Conservation (phyloP, 2,113 vertebrate genomes). For the Mastomys coucha region DNA sequence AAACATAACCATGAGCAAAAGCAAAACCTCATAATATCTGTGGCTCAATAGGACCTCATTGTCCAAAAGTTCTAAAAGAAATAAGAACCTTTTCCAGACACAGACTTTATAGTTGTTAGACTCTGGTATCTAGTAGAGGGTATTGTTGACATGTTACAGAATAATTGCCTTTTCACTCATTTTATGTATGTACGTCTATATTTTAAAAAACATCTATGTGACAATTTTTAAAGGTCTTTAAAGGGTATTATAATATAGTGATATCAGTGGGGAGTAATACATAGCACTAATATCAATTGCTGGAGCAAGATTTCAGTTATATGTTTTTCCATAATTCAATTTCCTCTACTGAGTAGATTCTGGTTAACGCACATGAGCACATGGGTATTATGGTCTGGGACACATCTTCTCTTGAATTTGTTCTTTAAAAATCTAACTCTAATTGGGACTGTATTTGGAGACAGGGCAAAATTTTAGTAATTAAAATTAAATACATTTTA, state of each 20-base stretch:
- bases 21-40: background rate
- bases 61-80: background rate
- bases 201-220: background rate
- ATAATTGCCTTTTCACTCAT: background rate
- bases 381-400: background rate
- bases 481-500: conserved; percentile 12
- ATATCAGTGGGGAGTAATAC: background rate
- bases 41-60: background rate
- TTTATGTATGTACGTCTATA: background rate
- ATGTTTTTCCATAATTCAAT: background rate
- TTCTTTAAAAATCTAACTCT: background rate
- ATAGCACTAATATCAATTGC: background rate
- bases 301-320: background rate
- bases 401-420: background rate
- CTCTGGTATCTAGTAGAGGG: background rate
- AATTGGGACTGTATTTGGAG: background rate
- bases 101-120: background rate
- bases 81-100: background rate
- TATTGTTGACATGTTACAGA: background rate
- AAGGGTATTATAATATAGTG: background rate
- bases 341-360: background rate
- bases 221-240: background rate
- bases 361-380: background rate
- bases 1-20: background rate
- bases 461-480: background rate